These are phyloP conservation scores for Lagocephalus sceleratus DNA, from an alignment of 2,797 vertebrate species.

Conservation along the genomic window DNA sequence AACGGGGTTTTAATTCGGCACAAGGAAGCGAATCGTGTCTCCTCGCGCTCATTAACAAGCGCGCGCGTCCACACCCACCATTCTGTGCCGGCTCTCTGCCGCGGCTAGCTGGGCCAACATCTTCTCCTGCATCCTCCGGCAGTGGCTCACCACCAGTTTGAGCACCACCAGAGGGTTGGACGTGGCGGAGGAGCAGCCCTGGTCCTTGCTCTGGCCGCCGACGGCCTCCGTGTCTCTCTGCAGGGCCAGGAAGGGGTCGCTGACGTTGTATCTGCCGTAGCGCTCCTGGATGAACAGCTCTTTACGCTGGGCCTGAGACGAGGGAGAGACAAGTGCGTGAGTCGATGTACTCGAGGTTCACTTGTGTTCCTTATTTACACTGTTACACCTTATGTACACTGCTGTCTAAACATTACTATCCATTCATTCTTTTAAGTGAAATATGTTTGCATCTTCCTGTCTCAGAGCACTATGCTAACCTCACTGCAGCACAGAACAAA, in stretches of 20 bases:
- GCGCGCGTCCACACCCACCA: constrained; percentile 71
- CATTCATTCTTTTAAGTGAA: too few relatives aligned
- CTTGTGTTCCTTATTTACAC: too few relatives aligned
- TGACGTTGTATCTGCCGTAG: constrained; percentile 92
- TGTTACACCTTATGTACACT: too few relatives aligned
- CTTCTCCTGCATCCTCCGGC: constrained; percentile 94
- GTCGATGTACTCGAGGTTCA: too few relatives aligned
- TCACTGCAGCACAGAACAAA: too few relatives aligned
- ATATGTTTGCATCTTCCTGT: too few relatives aligned
- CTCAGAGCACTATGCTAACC: too few relatives aligned
- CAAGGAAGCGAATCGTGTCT: not conserved
- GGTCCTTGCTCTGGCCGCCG: constrained; percentile 75
- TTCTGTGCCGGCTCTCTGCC: constrained; percentile 90
- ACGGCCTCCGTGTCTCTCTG: constrained; percentile 89
- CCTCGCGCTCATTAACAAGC: not conserved
- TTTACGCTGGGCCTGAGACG: constrained; percentile 84
- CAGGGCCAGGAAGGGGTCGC: constrained; percentile 90
- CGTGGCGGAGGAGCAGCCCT: constrained; percentile 73
- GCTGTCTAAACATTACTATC: too few relatives aligned
- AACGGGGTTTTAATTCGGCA: not conserved
- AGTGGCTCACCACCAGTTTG: constrained; percentile 93
- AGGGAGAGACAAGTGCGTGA: not conserved
- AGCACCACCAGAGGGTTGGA: constrained; percentile 88
- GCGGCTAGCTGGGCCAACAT: constrained; percentile 93
- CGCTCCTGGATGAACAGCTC: constrained; percentile 91